A percentile compares a stretch with the other conserved stretches of the same genome.
Conservation (phyloP, 2,888 invertebrate species). For the Stegana nigrithorax region DNA sequence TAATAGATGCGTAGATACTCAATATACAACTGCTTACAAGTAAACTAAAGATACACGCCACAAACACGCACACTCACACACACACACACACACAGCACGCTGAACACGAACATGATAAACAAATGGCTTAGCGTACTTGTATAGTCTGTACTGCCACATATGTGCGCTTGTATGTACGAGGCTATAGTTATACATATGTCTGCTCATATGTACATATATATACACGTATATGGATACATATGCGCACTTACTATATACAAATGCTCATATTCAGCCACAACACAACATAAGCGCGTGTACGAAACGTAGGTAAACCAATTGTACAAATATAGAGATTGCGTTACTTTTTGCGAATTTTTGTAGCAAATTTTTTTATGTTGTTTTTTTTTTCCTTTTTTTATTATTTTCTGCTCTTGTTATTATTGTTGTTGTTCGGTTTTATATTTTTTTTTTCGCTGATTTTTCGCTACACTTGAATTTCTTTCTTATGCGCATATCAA, state of each 20-base stretch:
- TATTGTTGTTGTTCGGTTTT: background rate
- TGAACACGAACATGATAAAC: background rate
- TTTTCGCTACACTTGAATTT: constrained; percentile 20
- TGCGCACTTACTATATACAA: too few species aligned
- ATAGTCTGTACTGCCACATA: too few species aligned
- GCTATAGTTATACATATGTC: background rate
- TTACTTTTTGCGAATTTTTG: constrained; percentile 30
- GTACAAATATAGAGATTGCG: constrained; percentile 47
- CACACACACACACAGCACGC: background rate
- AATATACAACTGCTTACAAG: too few species aligned
- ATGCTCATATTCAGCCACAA: background rate
- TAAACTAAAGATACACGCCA: background rate
- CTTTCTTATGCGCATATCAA: background rate
- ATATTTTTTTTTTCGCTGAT: background rate
- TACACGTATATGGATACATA: constrained; percentile 15
- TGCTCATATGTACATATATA: constrained; percentile 3
- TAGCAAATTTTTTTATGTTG: background rate
- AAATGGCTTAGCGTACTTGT: background rate
- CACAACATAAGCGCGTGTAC: background rate
- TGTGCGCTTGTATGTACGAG: background rate
- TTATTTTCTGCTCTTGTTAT: constrained; percentile 9
- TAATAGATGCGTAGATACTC: constrained; percentile 1
- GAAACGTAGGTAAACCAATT: constrained; percentile 42
- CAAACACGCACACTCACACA: background rate
- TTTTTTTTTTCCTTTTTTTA: too few species aligned